Base-by-base conservation (phyloP, 2,888 invertebrate genomes). In the Tetragonisca angustula region DNA sequence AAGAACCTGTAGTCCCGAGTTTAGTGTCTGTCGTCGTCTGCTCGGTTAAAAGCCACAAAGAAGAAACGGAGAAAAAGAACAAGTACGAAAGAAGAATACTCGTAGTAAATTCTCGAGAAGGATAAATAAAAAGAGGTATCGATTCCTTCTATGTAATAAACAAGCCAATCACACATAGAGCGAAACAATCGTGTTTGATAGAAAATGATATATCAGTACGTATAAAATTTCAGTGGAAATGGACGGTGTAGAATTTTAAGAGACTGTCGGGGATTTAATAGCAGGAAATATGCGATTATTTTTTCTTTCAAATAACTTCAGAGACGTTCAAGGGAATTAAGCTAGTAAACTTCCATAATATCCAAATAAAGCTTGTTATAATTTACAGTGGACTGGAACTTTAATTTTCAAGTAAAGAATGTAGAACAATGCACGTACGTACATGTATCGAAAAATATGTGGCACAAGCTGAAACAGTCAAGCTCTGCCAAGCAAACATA, bases 1-100 rank as follows among this genome's bases (percentile, higher is more conserved):
- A 73, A 69, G 72, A 76, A 76, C 71, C 76, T 17, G 17, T 24
- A 59, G 43, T 68, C 76, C 67, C 59, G 24, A 49, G 71, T 61
- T 74, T 76, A 49, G 61, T 50, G 72, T 76, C 59, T 50, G 36
- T 69, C 52, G 52, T 24, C 50, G 50, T 52, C 27, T 50, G 27
- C 21, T 52, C 68, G 68, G 68, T 52, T 52, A 19, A 69, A 52
- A 50, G 27, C 15, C 52, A n/a, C 64, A 62, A 52, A 36, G 56
- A 61, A 43, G 19, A 49, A n/a, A 17, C 19, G 19, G 11, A 36
- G 17, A n/a, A 15, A 17, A 24, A n/a, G 61, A 52, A 5, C 49
- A 21, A 64, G 32, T 4, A n/a, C 27, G 17, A 54, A 21, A 32
- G 24, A 50, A 6, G 43, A 15, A 43, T 43, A 21, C 32, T 50